A percentile compares a stretch with the other conserved stretches of the same genome.
Evolutionary conservation across 2,113 vertebrate genomes (phyloP).

Genomic region (Mobula birostris): DNA sequence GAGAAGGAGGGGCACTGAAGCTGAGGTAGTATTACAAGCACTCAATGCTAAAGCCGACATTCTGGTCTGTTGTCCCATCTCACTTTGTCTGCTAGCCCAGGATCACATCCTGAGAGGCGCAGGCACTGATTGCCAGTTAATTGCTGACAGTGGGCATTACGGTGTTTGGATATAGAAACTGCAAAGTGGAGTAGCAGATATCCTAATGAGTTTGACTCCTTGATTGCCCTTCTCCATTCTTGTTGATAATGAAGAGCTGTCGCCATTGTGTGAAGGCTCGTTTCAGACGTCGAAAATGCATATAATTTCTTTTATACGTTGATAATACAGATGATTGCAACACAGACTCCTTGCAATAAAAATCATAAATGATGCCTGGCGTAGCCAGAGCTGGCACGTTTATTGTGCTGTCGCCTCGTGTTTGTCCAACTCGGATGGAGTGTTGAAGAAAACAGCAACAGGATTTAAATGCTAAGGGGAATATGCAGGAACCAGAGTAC

Average conservation of each 20-base stretch:
- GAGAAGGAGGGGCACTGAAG: neutral
- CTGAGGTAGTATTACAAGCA: conserved; percentile 57
- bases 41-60: conserved; percentile 69
- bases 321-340: conserved; percentile 55
- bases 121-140: conserved; percentile 75
- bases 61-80: conserved; percentile 70
- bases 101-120: conserved; percentile 72
- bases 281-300: conserved; percentile 66
- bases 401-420: conserved; percentile 38
- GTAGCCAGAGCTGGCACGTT: conserved; percentile 25
- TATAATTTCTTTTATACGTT: conserved; percentile 69
- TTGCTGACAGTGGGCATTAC: conserved; percentile 81
- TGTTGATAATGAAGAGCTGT: conserved; percentile 74
- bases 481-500: neutral
- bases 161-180: conserved; percentile 72
- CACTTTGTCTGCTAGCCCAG: conserved; percentile 72
- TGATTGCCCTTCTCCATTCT: conserved; percentile 69
- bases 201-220: conserved; percentile 78
- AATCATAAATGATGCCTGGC: conserved; percentile 34
- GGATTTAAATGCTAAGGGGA: neutral
- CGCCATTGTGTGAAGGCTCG: conserved; percentile 71
- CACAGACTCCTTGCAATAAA: conserved; percentile 33
- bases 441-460: neutral
- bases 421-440: neutral
- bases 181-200: conserved; percentile 73